Evolutionary conservation across 2,113 vertebrate genomes (phyloP), one percentile per base, ranked within the genome.

Genomic region (Myrmophylax atrothorax): DNA sequence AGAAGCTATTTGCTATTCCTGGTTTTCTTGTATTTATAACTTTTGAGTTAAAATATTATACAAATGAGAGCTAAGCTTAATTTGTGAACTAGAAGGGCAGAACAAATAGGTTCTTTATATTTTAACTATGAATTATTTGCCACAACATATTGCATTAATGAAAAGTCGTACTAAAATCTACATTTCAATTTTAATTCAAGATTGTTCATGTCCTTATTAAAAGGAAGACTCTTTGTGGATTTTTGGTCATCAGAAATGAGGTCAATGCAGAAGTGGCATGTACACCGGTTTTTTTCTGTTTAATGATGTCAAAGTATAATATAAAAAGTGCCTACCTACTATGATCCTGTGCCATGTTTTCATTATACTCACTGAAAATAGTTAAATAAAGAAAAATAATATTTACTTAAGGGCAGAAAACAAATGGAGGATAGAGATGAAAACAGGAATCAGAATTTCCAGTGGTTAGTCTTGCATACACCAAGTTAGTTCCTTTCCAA

Each of bases 161-260:
- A 90, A 92, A 90, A 70, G 20, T 55, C 52, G 15, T 47, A 31
- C 42, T 75, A 84, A 83, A 87, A 60, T 87, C 33, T 87, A 37
- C 9, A 58, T 88, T 87, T 95, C 35, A 14, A 63, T 79, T 95
- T 76, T 92, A 76, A 96, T 87, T 86, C 14, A 47, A 88, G 66
- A 66, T 93, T 92, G 79, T 73, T 84, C 22, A 93, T 95, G 52
- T 53, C 37, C 28, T 82, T 33, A 91, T 49, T 89, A 63, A 82
- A 92, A 92, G 22, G 60, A 93, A 90, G 38, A 92, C 13, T 42
- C 47, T 74, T 50, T 38, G 24, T 20, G 20, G 14, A 37, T 23
- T 42, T 89, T 64, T 31, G 4, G 11, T 25, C 10, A 37, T 31
- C 44, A 80, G 53, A 85, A 90, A 53, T 66, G 13, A 73, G 10